These are phyloP conservation scores for Nothobranchius furzeri DNA, from an alignment of 2,113 vertebrate genomes.

Conservation along the genomic window DNA sequence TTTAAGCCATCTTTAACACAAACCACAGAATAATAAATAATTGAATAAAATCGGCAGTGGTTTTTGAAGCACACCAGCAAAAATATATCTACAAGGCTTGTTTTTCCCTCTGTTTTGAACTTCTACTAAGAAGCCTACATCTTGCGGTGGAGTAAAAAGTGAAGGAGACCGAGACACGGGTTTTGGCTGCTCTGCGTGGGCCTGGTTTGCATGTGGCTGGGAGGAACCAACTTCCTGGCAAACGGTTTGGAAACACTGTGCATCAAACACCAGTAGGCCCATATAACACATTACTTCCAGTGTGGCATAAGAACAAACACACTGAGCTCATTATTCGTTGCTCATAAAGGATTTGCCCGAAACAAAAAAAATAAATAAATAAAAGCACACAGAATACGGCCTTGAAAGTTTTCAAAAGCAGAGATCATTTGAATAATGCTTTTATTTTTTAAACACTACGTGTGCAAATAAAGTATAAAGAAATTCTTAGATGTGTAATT, in stretches of 20 bases:
- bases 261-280: constrained; percentile 58
- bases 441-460: neutral
- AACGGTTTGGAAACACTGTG: constrained; percentile 64
- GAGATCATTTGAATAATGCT: neutral
- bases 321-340: constrained; percentile 39
- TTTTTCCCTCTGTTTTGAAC: constrained; percentile 32
- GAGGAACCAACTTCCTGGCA: constrained; percentile 62
- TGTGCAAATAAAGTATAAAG: neutral
- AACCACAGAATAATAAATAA: constrained; percentile 82
- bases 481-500: neutral
- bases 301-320: constrained; percentile 44
- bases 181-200: constrained; percentile 65
- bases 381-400: neutral
- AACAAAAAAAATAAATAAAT: constrained; percentile 2
- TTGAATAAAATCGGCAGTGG: constrained; percentile 75
- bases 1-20: constrained; percentile 73
- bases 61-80: constrained; percentile 69
- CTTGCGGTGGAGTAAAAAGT: constrained; percentile 55
- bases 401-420: neutral
- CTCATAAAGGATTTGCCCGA: constrained; percentile 23
- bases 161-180: constrained; percentile 59
- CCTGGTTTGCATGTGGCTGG: constrained; percentile 64
- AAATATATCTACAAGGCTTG: constrained; percentile 74
- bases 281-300: constrained; percentile 51
- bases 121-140: constrained; percentile 58